phyloP scores from a whole-genome alignment of 2,797 vertebrate species.

The Lutjanus campechanus region DNA sequence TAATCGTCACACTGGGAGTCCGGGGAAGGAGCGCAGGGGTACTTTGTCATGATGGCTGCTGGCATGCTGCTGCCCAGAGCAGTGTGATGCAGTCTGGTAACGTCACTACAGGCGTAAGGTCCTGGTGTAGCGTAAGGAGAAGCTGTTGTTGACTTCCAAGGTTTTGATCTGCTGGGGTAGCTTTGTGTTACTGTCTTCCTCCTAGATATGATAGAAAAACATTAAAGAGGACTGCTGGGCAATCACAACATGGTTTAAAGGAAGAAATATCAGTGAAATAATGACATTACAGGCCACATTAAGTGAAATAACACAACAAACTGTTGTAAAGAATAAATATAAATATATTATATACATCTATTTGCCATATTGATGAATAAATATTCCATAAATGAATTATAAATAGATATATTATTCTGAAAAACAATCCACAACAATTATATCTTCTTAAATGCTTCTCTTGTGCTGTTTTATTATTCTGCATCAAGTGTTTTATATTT shows the following conservation, averaged over 20 bases:
- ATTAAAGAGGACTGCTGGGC: not conserved
- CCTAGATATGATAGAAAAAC: conserved; percentile 73
- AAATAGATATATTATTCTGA: not conserved
- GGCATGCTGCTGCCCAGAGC: conserved; percentile 85
- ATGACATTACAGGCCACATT: not conserved
- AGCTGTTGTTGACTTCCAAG: conserved; percentile 79
- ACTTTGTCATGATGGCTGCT: conserved; percentile 82
- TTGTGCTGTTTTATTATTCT: not conserved
- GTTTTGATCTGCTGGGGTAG: conserved; percentile 75
- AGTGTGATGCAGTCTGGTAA: conserved; percentile 85
- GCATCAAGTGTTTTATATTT: not conserved
- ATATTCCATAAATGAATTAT: not conserved
- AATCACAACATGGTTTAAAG: conserved; percentile 1
- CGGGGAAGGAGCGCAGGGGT: conserved; percentile 72
- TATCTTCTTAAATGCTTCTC: not conserved
- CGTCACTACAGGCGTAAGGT: conserved; percentile 85
- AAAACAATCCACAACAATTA: not conserved
- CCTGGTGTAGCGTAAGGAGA: conserved; percentile 84
- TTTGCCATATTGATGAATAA: not conserved
- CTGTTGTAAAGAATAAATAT: not conserved
- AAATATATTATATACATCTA: not conserved
- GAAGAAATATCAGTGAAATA: not conserved
- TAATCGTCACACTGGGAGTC: conserved; percentile 83
- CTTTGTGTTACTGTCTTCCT: conserved; percentile 79
- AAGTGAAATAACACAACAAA: not conserved